Evolutionary conservation across 2,113 vertebrate genomes (phyloP), one percentile per base, ranked within the genome.

Genomic region (Colistium nudipinnis): DNA sequence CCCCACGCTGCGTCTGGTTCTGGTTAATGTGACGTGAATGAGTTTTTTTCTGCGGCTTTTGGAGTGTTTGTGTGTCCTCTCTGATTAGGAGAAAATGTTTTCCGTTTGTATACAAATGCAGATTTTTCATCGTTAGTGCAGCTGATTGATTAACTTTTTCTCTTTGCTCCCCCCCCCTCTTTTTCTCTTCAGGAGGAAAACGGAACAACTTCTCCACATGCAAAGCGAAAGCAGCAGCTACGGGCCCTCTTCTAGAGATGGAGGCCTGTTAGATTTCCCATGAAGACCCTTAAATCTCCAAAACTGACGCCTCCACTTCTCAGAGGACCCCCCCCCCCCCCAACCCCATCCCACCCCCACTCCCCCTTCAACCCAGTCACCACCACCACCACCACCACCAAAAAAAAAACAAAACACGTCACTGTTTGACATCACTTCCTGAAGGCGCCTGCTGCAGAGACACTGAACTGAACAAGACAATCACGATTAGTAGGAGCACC

Each of bases 231-330:
- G 93, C 96, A 85, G 95, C 95, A 83, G 93, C 96, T 93, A 93
- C 95, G 73, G 97, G 95, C 90, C 95, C 96, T 90, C 95, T 97
- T 90, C 94, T 97, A 80, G 96, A 98, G 94, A 98, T 97, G 98
- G 96, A 98, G 95, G 96, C 98, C 94, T 98, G 96, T 90, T 99
- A 95, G 95, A 87, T 87, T 81, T n/a, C n/a, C 85, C 83, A 86
- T 64, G 69, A 86, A 88, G 86, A 88, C 91, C 87, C 87, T 92
- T 90, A 87, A 81, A 84, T 68, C 71, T 78, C 85, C 75, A 81
- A 38, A 84, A 66, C 83, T 56, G 56, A 87, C 80, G 80, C 85
- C 86, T 90, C 90, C 88, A 51, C 55, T 81, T 86, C 85, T 89
- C 89, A 87, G 85, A 85, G 89, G 85, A 86, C 19, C 77, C 78